Evolutionary conservation across 2,888 invertebrate genomes (phyloP).

Genomic region (Cryptocephalus primarius): DNA sequence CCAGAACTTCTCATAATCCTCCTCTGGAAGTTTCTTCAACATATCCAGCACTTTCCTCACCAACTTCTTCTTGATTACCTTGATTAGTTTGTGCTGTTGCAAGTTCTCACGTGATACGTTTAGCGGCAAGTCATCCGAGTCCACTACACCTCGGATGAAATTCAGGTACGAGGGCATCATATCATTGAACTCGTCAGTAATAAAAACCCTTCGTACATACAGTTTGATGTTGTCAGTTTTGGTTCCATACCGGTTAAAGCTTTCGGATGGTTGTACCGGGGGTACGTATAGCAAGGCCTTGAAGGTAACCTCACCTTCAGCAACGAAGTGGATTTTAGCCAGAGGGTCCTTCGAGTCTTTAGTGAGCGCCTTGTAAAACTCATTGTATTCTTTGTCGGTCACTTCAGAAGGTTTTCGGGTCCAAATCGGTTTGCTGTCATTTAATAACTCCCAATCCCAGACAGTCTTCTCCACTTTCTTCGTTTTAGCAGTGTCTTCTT

Average conservation of each 20-base stretch:
- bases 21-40: constrained; percentile 90
- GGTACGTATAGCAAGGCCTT: constrained; percentile 93
- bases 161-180: constrained; percentile 97
- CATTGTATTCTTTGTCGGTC: constrained; percentile 77
- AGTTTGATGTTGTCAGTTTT: constrained; percentile 91
- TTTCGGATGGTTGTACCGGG: constrained; percentile 79
- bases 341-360: constrained; percentile 79
- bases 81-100: constrained; percentile 97
- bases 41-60: constrained; percentile 94
- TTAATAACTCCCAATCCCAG: constrained; percentile 96
- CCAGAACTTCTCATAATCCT: constrained; percentile 91
- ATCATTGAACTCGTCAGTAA: constrained; percentile 98
- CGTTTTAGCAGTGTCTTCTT: constrained; percentile 65
- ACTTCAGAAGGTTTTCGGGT: constrained; percentile 84
- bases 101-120: constrained; percentile 97
- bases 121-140: constrained; percentile 95
- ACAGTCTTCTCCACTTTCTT: constrained; percentile 87
- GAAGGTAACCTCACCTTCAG: constrained; percentile 99
- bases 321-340: constrained; percentile 87
- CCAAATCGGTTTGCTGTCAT: constrained; percentile 98
- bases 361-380: constrained; percentile 92
- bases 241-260: constrained; percentile 88
- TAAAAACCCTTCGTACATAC: constrained; percentile 96
- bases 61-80: constrained; percentile 98
- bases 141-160: constrained; percentile 94